Evolutionary conservation across 2,888 invertebrate genomes (phyloP).

Genomic region (Crioceris asparagi): DNA sequence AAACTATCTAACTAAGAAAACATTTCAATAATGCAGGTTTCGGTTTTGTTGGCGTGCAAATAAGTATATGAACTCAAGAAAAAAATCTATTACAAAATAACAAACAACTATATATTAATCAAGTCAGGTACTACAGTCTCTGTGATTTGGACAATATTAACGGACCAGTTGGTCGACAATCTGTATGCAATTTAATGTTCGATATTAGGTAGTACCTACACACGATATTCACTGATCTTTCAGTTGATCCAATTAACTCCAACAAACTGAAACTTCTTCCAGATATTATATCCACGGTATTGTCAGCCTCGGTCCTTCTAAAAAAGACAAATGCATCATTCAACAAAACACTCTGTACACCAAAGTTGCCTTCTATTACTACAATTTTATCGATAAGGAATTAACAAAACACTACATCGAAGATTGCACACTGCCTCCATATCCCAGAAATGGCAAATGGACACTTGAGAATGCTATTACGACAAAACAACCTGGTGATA

Average conservation of each 20-base stretch:
- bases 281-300: slow-evolving; percentile 17
- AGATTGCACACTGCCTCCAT: slow-evolving; percentile 15
- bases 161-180: no score
- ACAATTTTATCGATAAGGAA: slow-evolving; percentile 13
- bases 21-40: no score
- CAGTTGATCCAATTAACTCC: not conserved
- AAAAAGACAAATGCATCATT: slow-evolving; percentile 11
- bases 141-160: no score
- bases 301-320: slow-evolving; percentile 15
- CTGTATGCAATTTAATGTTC: no score
- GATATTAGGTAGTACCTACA: no score
- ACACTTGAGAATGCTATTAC: slow-evolving; percentile 5
- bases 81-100: no score
- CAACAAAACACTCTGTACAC: slow-evolving; percentile 16
- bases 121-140: no score
- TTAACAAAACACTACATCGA: slow-evolving; percentile 10
- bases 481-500: slow-evolving; percentile 10
- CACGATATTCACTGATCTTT: no score
- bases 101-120: no score
- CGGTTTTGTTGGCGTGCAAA: no score
- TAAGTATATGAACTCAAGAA: no score
- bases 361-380: slow-evolving; percentile 14
- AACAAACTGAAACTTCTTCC: not conserved
- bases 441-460: slow-evolving; percentile 14
- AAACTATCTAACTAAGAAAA: no score